phyloP scores from a whole-genome alignment of 92 coral and sea anemone species.

The Bergia puertoricense region DNA sequence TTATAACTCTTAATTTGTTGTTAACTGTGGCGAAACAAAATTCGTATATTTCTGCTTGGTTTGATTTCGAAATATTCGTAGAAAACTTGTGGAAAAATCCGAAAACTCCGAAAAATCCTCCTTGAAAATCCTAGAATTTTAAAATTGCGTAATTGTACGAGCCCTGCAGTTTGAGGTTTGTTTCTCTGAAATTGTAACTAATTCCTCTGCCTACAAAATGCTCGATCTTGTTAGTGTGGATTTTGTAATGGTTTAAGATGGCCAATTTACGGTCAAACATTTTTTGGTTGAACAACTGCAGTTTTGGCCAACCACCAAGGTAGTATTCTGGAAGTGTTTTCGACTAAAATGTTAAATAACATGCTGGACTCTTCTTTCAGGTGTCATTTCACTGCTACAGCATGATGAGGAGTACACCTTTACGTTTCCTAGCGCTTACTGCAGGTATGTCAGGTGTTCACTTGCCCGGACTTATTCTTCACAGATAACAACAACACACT shows the following conservation, averaged over 20 bases:
- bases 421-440: constrained; percentile 93
- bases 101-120: too few species aligned
- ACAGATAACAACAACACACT: not conserved
- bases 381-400: constrained; percentile 80
- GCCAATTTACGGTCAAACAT: too few species aligned
- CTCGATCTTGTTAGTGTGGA: not conserved
- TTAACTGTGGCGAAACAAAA: too few species aligned
- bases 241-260: too few species aligned
- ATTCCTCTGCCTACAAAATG: not conserved
- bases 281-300: not conserved
- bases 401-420: constrained; percentile 94
- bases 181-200: too few species aligned
- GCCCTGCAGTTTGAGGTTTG: too few species aligned
- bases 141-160: too few species aligned
- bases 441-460: constrained; percentile 63
- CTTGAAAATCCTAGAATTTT: too few species aligned
- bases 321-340: not conserved
- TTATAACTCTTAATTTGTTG: too few species aligned
- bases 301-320: not conserved
- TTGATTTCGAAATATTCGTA: too few species aligned
- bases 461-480: not conserved
- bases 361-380: constrained; percentile 38
- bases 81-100: too few species aligned
- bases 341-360: not conserved
- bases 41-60: too few species aligned